Conservation (phyloP, 1,140 invertebrate species). For the Ceratina calcarata region DNA sequence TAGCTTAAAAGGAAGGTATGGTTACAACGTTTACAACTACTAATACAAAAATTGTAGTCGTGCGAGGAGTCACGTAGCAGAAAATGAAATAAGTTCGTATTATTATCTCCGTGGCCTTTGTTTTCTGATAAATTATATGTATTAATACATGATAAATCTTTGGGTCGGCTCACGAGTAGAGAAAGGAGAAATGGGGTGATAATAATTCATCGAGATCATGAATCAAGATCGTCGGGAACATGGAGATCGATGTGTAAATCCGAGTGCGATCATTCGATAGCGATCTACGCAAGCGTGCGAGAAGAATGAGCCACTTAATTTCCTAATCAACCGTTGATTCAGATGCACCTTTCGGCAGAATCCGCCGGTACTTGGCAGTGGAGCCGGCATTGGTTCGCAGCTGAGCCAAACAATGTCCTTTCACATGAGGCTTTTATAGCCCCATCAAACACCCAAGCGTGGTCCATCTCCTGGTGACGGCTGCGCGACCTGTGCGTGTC, state of each 20-base stretch:
- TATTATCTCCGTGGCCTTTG: background rate
- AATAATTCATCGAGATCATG: background rate
- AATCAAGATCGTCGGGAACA: background rate
- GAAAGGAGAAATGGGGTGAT: background rate
- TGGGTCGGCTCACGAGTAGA: background rate
- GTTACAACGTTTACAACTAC: no score
- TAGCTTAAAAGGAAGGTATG: no score
- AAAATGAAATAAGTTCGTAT: background rate
- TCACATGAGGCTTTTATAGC: constrained; percentile 80
- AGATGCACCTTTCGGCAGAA: constrained; percentile 77
- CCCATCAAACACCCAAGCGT: constrained; percentile 65
- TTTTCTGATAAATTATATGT: no score
- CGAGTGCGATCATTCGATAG: constrained; percentile 55
- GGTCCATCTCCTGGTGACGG: constrained; percentile 56
- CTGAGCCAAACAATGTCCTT: constrained; percentile 80
- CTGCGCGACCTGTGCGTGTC: constrained; percentile 35
- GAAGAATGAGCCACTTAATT: constrained; percentile 79
- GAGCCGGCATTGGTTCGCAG: constrained; percentile 68
- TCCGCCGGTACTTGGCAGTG: constrained; percentile 54
- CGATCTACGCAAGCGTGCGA: constrained; percentile 61
- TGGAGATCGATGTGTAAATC: constrained; percentile 62
- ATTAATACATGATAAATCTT: no score
- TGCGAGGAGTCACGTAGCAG: background rate
- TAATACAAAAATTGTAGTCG: background rate
- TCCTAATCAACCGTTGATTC: constrained; percentile 79